Percentiles rank a stretch among this genome's conserved stretches.
phyloP scores from a whole-genome alignment of 1,140 invertebrate genomes.

The Drosophila malerkotliana region DNA sequence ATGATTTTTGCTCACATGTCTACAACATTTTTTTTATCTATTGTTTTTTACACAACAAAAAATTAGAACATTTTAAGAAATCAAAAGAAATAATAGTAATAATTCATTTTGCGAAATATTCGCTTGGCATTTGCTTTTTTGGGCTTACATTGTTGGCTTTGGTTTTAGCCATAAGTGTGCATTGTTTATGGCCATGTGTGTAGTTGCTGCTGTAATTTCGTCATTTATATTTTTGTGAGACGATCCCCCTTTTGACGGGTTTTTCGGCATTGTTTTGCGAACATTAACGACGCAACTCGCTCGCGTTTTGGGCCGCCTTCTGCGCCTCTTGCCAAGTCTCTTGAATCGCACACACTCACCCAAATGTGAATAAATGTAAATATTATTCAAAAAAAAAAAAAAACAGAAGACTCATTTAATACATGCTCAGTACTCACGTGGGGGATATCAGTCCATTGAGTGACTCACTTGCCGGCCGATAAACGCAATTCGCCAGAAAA shows the following conservation, averaged over 20 bases:
- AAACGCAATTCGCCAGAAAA: constrained; percentile 20
- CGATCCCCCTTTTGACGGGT: constrained; percentile 3
- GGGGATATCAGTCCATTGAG: constrained; percentile 26
- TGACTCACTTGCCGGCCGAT: constrained; percentile 30
- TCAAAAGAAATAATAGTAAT: not conserved
- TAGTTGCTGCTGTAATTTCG: constrained; percentile 68
- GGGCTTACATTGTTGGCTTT: constrained; percentile 16
- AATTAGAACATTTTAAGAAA: not conserved
- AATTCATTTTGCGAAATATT: not conserved
- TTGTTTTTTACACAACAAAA: not conserved
- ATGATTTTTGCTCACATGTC: constrained; percentile 2
- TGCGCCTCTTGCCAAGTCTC: constrained; percentile 21
- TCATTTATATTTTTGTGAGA: constrained; percentile 66
- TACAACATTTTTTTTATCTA: not conserved
- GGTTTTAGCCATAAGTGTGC: constrained; percentile 64
- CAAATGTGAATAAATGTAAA: constrained; percentile 59
- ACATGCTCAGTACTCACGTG: constrained; percentile 22
- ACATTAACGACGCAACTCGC: constrained; percentile 70
- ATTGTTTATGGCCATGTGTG: constrained; percentile 55
- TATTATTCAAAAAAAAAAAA: constrained; percentile 66
- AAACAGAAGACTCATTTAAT: constrained; percentile 2
- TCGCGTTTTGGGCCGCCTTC: constrained; percentile 53
- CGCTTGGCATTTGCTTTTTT: not conserved
- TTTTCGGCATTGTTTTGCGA: constrained; percentile 65
- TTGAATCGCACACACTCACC: constrained; percentile 11